Percentiles rank a stretch among this genome's conserved stretches.
phyloP scores from a whole-genome alignment of 1,140 invertebrate genomes.

The Leptestheria dahalacensis region DNA sequence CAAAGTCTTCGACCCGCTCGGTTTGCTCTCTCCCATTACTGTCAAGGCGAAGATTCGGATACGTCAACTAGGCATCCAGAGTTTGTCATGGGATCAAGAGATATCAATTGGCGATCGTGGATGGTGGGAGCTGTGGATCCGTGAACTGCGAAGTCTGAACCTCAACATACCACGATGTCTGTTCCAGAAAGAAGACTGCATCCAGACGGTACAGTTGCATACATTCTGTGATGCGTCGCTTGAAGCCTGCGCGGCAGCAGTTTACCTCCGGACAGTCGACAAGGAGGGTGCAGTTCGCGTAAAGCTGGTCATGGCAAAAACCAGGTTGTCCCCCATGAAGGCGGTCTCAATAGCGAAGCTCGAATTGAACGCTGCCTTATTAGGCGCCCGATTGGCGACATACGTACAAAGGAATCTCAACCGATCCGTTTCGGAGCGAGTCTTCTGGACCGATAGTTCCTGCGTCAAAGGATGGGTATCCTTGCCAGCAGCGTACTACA shows the following conservation, averaged over 20 bases:
- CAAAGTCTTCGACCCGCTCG: slow-evolving; percentile 4
- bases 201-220: slow-evolving; percentile 11
- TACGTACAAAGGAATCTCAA: not conserved
- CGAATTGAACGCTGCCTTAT: slow-evolving; percentile 1
- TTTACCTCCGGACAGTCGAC: slow-evolving; percentile 7
- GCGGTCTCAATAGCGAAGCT: not conserved
- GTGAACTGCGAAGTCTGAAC: not conserved
- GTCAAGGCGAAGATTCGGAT: slow-evolving; percentile 1
- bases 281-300: not conserved
- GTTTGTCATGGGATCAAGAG: not conserved
- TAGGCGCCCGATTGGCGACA: slow-evolving; percentile 3
- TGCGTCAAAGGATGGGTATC: not conserved
- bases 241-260: slow-evolving; percentile 12
- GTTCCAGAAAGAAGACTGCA: not conserved
- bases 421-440: not conserved
- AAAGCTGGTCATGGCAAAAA: slow-evolving; percentile 14
- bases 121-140: not conserved
- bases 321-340: slow-evolving; percentile 14
- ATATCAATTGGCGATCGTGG: not conserved
- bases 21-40: not conserved
- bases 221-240: slow-evolving; percentile 14
- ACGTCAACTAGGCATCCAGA: not conserved
- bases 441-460: slow-evolving; percentile 2
- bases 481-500: not conserved
- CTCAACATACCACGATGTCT: not conserved